Percentiles rank a stretch among this genome's conserved stretches.
Evolutionary conservation across 1,140 invertebrate genomes (phyloP).

Genomic region (Ceratina japonica): DNA sequence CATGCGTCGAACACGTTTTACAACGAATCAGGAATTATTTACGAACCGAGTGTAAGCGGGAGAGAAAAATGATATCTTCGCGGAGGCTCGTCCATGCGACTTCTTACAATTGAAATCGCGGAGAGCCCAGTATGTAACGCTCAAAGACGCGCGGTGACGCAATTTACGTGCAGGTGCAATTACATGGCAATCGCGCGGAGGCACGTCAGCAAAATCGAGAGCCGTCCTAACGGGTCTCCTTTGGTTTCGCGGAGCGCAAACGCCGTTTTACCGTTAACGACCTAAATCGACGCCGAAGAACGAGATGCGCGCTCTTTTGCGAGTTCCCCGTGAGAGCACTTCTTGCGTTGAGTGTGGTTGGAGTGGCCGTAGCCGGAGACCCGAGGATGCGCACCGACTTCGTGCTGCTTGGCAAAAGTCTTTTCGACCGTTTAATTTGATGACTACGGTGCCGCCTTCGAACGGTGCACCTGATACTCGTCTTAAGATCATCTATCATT

Average conservation of each 20-base stretch:
- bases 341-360: conserved; percentile 36
- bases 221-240: conserved; percentile 61
- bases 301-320: conserved; percentile 55
- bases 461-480: not conserved
- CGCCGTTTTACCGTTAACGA: conserved; percentile 72
- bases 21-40: too few relatives aligned
- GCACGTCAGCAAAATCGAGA: conserved; percentile 62
- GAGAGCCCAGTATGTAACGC: not conserved
- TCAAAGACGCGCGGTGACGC: conserved; percentile 29
- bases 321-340: conserved; percentile 39
- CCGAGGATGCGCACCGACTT: conserved; percentile 21
- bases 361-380: not conserved
- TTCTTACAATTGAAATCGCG: not conserved
- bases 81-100: not conserved
- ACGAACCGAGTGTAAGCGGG: not conserved
- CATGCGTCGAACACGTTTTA: not conserved
- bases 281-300: conserved; percentile 63
- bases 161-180: conserved; percentile 54
- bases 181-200: conserved; percentile 37
- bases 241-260: conserved; percentile 65
- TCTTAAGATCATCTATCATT: conserved; percentile 13
- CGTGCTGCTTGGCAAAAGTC: conserved; percentile 19
- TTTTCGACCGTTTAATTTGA: conserved; percentile 38
- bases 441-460: conserved; percentile 20
- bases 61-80: not conserved